phyloP scores from a whole-genome alignment of 1,140 invertebrate genomes.

The Pseudomyrmex sp. region DNA sequence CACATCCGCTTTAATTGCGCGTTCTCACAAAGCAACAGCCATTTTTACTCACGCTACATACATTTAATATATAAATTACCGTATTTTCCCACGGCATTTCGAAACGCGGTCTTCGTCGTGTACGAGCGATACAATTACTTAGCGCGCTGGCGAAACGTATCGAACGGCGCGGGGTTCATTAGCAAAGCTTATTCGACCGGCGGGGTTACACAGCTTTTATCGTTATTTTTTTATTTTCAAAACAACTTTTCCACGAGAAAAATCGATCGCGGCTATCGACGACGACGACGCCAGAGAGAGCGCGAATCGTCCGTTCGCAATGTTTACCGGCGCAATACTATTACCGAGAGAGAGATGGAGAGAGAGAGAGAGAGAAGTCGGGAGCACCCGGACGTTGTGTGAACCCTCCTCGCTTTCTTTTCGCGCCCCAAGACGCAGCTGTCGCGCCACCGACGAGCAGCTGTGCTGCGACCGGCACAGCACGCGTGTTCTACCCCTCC shows the following conservation, averaged over 20 bases:
- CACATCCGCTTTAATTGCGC: no score
- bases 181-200: not conserved
- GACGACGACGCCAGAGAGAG: not conserved
- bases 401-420: slow-evolving; percentile 49
- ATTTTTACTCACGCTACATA: no score
- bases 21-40: no score
- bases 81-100: no score
- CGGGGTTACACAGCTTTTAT: not conserved
- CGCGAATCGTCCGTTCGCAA: not conserved
- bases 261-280: slow-evolving; percentile 10
- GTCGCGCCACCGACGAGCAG: slow-evolving; percentile 75
- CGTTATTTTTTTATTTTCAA: not conserved
- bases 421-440: slow-evolving; percentile 76
- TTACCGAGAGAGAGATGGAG: no score
- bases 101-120: no score
- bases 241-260: slow-evolving; percentile 38
- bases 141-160: not conserved
- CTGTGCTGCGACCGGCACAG: slow-evolving; percentile 73
- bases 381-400: not conserved
- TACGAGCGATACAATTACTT: not conserved
- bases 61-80: no score
- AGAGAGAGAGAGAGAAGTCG: not conserved
- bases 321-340: slow-evolving; percentile 6
- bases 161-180: slow-evolving; percentile 8
- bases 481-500: slow-evolving; percentile 65